Evolutionary conservation across 1,140 invertebrate genomes (phyloP).

Genomic region (Lineus longissimus): DNA sequence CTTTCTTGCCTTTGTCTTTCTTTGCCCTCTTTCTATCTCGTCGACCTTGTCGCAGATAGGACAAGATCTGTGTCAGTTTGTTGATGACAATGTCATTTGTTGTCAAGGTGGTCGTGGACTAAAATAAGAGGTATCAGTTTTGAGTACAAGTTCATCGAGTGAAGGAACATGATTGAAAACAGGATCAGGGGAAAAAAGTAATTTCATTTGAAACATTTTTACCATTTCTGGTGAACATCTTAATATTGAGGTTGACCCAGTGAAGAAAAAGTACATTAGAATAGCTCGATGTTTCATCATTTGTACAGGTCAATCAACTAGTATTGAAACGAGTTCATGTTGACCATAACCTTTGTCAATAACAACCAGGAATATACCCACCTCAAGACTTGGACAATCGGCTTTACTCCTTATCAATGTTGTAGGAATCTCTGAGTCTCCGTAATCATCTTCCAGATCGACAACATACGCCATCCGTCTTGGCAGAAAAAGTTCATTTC

Average conservation of each 20-base stretch:
- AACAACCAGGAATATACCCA: constrained; percentile 32
- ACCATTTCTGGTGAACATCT: neutral
- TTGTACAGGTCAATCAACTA: too few species aligned
- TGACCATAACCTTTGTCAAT: too few species aligned
- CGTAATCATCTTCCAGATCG: constrained; percentile 86
- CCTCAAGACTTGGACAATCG: constrained; percentile 76
- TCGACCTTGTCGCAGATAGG: constrained; percentile 71
- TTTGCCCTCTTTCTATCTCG: constrained; percentile 53
- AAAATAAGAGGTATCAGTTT: constrained; percentile 40
- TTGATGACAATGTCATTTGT: constrained; percentile 96
- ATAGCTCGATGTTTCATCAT: too few species aligned
- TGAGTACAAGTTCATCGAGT: constrained; percentile 6
- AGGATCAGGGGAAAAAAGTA: neutral
- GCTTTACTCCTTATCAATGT: constrained; percentile 92
- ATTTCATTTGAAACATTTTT: neutral
- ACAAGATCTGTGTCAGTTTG: constrained; percentile 94
- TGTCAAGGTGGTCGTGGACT: constrained; percentile 75
- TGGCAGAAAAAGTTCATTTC: constrained; percentile 92
- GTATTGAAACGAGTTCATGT: too few species aligned
- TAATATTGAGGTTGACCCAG: too few species aligned
- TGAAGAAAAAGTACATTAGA: too few species aligned
- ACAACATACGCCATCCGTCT: constrained; percentile 98
- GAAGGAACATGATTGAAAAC: constrained; percentile 2
- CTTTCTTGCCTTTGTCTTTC: constrained; percentile 45
- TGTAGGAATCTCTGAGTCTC: constrained; percentile 90